Evolutionary conservation across 2,888 invertebrate species (phyloP).

Genomic region (Pecten maximus): DNA sequence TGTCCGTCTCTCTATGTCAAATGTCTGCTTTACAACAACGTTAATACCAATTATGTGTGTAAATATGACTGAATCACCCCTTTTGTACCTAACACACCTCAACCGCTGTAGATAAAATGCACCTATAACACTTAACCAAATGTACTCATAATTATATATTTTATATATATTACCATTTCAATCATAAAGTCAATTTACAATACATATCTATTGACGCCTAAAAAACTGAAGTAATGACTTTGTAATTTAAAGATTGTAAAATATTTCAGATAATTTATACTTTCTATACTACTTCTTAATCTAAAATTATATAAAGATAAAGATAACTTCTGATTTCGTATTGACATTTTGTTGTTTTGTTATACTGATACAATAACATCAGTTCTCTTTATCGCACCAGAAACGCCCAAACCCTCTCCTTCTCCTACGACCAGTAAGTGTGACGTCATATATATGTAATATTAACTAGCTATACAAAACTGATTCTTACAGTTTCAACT

Average conservation of each 20-base stretch:
- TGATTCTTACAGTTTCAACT: too few relatives aligned
- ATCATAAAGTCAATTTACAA: too few relatives aligned
- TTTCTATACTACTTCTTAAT: too few relatives aligned
- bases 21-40: neutral
- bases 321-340: too few relatives aligned
- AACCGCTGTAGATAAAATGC: neutral
- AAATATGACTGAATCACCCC: neutral
- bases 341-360: neutral
- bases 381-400: neutral
- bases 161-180: too few relatives aligned
- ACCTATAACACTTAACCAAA: neutral
- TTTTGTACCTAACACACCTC: neutral
- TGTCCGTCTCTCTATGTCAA: neutral
- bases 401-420: neutral
- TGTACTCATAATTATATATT: neutral
- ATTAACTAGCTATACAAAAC: too few relatives aligned
- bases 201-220: too few relatives aligned
- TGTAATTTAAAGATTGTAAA: too few relatives aligned
- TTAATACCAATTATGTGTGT: neutral
- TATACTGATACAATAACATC: neutral
- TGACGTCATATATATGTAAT: neutral
- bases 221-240: too few relatives aligned
- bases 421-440: neutral
- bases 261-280: too few relatives aligned
- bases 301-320: too few relatives aligned